Evolutionary conservation across 2,113 vertebrate genomes (phyloP).

Genomic region (Anser cygnoides): DNA sequence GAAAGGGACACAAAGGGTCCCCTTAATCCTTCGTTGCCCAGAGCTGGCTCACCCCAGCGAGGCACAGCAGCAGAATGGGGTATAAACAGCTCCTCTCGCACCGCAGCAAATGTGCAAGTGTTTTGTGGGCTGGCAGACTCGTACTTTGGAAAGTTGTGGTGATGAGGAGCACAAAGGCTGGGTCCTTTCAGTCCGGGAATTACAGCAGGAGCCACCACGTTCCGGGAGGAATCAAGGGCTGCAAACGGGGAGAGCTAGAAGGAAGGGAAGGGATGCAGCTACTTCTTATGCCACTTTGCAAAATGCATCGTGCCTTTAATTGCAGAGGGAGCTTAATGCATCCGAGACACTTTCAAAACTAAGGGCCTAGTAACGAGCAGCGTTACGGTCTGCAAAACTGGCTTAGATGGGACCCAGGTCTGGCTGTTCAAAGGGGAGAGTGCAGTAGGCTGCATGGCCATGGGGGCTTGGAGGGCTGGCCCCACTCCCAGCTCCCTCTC

Average conservation of each 20-base stretch:
- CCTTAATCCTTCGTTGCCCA: conserved; percentile 36
- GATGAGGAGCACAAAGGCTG: not conserved
- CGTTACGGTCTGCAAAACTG: not conserved
- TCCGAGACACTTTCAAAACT: not conserved
- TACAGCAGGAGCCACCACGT: not conserved
- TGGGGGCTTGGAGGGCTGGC: not conserved
- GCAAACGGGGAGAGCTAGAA: not conserved
- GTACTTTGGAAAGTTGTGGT: not conserved
- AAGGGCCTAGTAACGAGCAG: not conserved
- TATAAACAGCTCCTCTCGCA: not conserved
- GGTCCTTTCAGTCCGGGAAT: not conserved
- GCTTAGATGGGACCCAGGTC: not conserved
- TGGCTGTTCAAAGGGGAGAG: not conserved
- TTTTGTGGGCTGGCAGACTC: not conserved
- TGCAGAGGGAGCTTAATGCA: not conserved
- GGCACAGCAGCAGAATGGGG: not conserved
- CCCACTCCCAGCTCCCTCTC: rapidly evolving
- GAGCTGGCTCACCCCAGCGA: not conserved
- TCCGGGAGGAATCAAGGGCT: not conserved
- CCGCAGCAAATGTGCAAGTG: not conserved
- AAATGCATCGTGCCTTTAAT: rapidly evolving
- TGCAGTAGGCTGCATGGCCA: rapidly evolving
- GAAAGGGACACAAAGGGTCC: conserved; percentile 30
- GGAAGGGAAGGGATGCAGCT: not conserved
- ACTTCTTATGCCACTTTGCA: not conserved